Conservation (phyloP, 2,113 vertebrate species). For the Halichoeres trimaculatus region DNA sequence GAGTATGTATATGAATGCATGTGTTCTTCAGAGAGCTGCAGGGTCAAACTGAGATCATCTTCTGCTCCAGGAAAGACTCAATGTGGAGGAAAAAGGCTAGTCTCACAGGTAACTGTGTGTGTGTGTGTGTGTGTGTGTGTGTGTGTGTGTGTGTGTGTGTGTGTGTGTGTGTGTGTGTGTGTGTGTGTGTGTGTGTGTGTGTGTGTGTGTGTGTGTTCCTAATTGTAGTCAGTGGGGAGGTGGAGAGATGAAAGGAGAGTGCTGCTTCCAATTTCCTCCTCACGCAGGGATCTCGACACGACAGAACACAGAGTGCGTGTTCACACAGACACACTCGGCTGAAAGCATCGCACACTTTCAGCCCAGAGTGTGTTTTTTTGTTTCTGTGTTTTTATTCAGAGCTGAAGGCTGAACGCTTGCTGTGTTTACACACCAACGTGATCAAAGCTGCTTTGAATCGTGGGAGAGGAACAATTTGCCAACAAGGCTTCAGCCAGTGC, state of each 20-base stretch:
- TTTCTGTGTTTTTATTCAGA: slow-evolving; percentile 21
- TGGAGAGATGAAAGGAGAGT: slow-evolving; percentile 58
- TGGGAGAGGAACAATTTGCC: background rate
- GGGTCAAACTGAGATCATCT: slow-evolving; percentile 31
- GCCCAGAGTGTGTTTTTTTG: slow-evolving; percentile 12
- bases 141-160: slow-evolving; percentile 14
- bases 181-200: slow-evolving; percentile 26
- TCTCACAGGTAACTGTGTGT: slow-evolving; percentile 19
- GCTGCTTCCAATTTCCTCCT: slow-evolving; percentile 62
- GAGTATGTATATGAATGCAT: background rate
- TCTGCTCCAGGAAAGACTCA: background rate
- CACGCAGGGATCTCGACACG: slow-evolving; percentile 48
- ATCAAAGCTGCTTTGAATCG: slow-evolving; percentile 42
- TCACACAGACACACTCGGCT: background rate
- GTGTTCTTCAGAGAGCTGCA: slow-evolving; percentile 4
- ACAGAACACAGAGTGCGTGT: slow-evolving; percentile 45
- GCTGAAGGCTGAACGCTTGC: slow-evolving; percentile 1
- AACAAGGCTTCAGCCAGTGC: background rate
- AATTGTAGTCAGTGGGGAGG: slow-evolving; percentile 59
- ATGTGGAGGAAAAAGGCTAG: slow-evolving; percentile 8
- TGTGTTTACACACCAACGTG: slow-evolving; percentile 10
- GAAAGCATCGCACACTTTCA: slow-evolving; percentile 35
- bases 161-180: slow-evolving; percentile 17
- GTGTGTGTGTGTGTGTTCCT: slow-evolving; percentile 50
- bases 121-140: slow-evolving; percentile 44